These are phyloP conservation scores for Orycteropus afer DNA, from an alignment of 2,113 vertebrate species.

Conservation along the genomic window DNA sequence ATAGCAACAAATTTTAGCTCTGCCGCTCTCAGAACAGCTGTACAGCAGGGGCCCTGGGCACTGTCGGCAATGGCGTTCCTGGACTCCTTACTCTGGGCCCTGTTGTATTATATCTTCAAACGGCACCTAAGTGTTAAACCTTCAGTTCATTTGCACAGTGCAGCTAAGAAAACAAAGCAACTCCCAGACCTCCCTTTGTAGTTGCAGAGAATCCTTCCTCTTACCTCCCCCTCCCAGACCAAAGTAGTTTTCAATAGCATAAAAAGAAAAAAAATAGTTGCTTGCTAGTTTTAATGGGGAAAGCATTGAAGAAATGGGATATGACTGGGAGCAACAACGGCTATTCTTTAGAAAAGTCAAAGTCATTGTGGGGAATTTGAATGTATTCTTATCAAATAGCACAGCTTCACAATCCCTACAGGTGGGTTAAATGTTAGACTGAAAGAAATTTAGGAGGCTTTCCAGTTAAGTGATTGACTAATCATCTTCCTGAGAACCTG, in stretches of 20 bases:
- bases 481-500: not conserved
- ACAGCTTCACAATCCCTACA: not conserved
- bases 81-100: not conserved
- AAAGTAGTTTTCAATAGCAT: conserved; percentile 9
- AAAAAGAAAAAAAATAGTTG: not conserved
- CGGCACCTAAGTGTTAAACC: conserved; percentile 71
- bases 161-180: conserved; percentile 71
- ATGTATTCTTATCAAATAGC: not conserved
- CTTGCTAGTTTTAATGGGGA: not conserved
- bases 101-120: conserved; percentile 53
- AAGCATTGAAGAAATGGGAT: not conserved
- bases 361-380: not conserved
- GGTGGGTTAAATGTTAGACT: not conserved
- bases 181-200: conserved; percentile 17
- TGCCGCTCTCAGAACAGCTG: conserved; percentile 69
- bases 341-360: not conserved
- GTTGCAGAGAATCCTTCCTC: conserved; percentile 3
- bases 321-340: not conserved
- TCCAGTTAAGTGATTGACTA: not conserved
- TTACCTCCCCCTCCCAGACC: not conserved
- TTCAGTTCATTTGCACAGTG: conserved; percentile 69
- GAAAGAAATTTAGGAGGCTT: not conserved
- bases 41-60: not conserved
- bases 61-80: accelerated
- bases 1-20: conserved; percentile 76